A percentile compares a stretch with the other conserved stretches of the same genome.
Conservation (phyloP, 2,797 vertebrate species). For the Malurus splendens region DNA sequence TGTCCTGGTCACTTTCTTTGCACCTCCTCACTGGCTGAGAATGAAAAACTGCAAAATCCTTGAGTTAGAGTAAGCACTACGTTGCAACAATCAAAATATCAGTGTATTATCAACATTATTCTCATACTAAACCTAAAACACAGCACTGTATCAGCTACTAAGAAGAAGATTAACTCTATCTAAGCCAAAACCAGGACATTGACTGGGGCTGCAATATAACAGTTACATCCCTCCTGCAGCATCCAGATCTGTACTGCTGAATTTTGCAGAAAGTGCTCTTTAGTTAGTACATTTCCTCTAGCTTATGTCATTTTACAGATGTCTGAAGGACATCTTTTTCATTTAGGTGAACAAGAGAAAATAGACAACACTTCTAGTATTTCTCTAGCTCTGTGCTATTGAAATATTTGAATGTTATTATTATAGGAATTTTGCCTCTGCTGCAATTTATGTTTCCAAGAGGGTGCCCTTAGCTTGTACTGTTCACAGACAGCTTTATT, state of each 20-base stretch:
- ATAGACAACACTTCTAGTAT: background rate
- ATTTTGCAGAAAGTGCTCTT: background rate
- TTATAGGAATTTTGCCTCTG: background rate
- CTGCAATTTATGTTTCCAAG: background rate
- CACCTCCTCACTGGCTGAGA: background rate
- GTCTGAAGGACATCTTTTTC: background rate
- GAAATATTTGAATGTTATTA: background rate
- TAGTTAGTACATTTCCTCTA: background rate
- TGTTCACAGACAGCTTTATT: background rate
- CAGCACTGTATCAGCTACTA: accelerated
- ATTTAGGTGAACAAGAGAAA: background rate
- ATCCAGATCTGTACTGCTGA: background rate
- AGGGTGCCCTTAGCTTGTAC: background rate
- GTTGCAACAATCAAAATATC: background rate
- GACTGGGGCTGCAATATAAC: background rate
- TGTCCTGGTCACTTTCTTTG: background rate
- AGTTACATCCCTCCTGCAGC: background rate
- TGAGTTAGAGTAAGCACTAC: background rate
- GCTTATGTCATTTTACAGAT: background rate
- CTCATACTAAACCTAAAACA: background rate
- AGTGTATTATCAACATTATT: background rate
- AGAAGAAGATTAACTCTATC: background rate
- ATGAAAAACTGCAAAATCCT: background rate
- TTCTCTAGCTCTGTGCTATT: background rate
- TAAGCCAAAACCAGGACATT: background rate